Evolutionary conservation across 2,797 vertebrate species (phyloP).

Genomic region (Enteromius unitaeniatus): DNA sequence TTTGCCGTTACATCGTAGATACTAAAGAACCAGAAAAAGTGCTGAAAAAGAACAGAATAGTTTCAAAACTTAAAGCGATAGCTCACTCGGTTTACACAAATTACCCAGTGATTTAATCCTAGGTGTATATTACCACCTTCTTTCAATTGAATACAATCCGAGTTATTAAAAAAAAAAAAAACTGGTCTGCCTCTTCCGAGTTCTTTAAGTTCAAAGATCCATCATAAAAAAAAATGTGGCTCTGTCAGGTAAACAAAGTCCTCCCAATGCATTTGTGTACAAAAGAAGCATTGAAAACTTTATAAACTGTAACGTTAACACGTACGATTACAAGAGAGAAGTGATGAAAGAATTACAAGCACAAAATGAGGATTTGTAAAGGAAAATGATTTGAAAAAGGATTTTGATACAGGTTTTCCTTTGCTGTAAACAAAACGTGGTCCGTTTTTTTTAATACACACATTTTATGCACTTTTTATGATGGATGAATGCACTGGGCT

Average conservation of each 20-base stretch:
- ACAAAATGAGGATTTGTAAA: no score
- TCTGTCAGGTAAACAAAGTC: not conserved
- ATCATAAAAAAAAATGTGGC: not conserved
- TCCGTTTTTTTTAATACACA: no score
- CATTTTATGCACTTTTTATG: not conserved
- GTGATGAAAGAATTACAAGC: no score
- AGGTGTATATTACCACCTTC: not conserved
- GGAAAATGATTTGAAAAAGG: no score
- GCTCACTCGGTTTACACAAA: not conserved
- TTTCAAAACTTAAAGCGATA: not conserved
- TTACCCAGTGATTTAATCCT: not conserved
- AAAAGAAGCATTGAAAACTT: no score
- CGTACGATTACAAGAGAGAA: not conserved
- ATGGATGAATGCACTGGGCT: not conserved
- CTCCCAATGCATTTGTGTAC: not conserved
- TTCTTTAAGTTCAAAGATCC: not conserved
- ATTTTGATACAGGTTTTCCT: no score
- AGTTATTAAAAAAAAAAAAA: not conserved
- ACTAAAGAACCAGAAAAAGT: not conserved
- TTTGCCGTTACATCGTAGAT: not conserved
- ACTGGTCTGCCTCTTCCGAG: not conserved
- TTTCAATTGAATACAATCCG: not conserved
- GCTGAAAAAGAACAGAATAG: conserved; percentile 9
- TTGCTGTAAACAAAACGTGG: no score
- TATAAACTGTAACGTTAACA: no score